phyloP scores from a whole-genome alignment of 2,113 vertebrate genomes.

The Salminus brasiliensis region DNA sequence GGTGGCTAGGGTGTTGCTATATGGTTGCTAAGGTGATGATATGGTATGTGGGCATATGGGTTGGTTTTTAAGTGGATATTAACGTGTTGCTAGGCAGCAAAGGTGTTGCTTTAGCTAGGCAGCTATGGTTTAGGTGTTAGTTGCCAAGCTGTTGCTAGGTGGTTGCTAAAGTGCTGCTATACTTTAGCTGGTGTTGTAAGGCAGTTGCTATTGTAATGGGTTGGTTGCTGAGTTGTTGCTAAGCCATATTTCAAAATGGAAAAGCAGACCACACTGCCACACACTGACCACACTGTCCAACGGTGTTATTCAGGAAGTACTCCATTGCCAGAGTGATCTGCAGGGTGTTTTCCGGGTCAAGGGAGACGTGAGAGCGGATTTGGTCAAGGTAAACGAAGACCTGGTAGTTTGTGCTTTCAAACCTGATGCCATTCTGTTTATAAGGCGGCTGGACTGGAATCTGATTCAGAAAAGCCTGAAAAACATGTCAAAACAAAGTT shows the following conservation, averaged over 20 bases:
- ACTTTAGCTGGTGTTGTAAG: too few species aligned
- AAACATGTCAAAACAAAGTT: conserved; percentile 1
- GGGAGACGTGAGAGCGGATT: conserved; percentile 66
- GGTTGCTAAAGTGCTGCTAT: too few species aligned
- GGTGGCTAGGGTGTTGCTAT: too few species aligned
- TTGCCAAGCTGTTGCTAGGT: too few species aligned
- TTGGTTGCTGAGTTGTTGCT: too few species aligned
- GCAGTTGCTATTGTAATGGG: too few species aligned
- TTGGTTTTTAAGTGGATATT: too few species aligned
- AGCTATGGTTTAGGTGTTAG: too few species aligned
- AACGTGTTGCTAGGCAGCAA: too few species aligned
- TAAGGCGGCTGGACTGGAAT: conserved; percentile 59
- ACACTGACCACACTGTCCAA: conserved; percentile 77
- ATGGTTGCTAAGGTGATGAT: too few species aligned
- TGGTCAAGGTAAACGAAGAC: conserved; percentile 64
- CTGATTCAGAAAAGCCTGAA: conserved; percentile 67
- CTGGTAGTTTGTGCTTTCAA: conserved; percentile 58
- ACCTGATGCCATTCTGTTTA: conserved; percentile 59
- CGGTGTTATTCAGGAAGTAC: conserved; percentile 70
- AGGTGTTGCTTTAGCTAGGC: too few species aligned
- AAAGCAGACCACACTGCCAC: neutral
- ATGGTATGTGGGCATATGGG: too few species aligned
- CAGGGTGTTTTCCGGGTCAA: conserved; percentile 51
- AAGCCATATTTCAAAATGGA: neutral
- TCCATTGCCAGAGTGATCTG: conserved; percentile 68